phyloP scores from a whole-genome alignment of 2,113 vertebrate species.

The Ictidomys tridecemlineatus region DNA sequence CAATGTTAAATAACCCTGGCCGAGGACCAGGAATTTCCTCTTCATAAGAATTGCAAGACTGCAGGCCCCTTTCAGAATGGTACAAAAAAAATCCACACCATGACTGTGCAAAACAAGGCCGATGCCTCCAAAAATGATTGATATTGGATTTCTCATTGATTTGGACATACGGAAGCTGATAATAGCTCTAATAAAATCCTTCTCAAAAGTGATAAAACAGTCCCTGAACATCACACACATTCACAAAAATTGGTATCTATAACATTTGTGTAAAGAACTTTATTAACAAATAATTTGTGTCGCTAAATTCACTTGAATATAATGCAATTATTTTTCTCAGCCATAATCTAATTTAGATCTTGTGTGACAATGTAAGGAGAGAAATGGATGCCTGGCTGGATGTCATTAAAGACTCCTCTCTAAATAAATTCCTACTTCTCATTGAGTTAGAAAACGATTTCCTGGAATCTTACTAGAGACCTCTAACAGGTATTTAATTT shows the following conservation, averaged over 20 bases:
- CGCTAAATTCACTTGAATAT: conserved; percentile 32
- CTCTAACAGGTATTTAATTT: conserved; percentile 43
- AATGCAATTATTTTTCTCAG: conserved; percentile 39
- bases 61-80: neutral
- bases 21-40: neutral
- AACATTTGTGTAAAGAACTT: conserved; percentile 36
- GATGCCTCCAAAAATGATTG: neutral
- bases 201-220: conserved; percentile 60
- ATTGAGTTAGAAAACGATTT: conserved; percentile 64
- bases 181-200: neutral
- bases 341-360: conserved; percentile 63
- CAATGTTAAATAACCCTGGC: neutral
- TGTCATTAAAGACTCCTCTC: conserved; percentile 23
- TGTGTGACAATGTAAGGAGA: conserved; percentile 19
- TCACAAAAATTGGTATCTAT: conserved; percentile 25
- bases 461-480: conserved; percentile 22
- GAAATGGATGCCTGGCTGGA: neutral
- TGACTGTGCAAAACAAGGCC: neutral
- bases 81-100: neutral
- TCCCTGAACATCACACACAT: neutral
- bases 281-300: conserved; percentile 61
- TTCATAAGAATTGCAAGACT: neutral
- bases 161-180: neutral
- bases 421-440: conserved; percentile 15
- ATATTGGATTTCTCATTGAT: conserved; percentile 2